Evolutionary conservation across 2,888 invertebrate genomes (phyloP).

Genomic region (Teleogryllus oceanicus): DNA sequence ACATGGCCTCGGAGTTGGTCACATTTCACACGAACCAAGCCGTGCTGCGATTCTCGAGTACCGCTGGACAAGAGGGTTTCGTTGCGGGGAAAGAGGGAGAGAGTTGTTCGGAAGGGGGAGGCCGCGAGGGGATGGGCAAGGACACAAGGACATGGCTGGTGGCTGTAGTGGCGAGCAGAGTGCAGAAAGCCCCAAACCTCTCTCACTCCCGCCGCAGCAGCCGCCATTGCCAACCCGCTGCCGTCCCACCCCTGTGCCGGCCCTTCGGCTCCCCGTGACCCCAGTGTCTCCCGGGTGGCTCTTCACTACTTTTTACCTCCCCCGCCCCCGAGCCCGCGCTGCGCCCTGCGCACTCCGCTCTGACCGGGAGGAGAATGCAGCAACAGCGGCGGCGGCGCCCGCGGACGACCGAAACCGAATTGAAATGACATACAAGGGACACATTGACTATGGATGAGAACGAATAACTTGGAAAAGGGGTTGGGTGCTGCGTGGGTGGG

Average conservation of each 20-base stretch:
- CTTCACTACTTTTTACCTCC: conserved; percentile 5
- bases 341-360: neutral
- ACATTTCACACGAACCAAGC: conserved; percentile 18
- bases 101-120: neutral
- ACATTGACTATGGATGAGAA: conserved; percentile 18
- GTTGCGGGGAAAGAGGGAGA: too few relatives aligned
- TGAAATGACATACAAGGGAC: conserved; percentile 18
- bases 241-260: too few relatives aligned
- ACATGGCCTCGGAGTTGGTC: conserved; percentile 8
- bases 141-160: conserved; percentile 18
- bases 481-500: neutral
- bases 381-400: neutral
- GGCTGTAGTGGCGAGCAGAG: conserved; percentile 10
- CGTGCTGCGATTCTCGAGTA: neutral
- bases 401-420: conserved; percentile 18
- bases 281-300: neutral
- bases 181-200: neutral
- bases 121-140: neutral
- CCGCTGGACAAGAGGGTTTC: neutral
- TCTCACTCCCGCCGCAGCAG: neutral
- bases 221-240: neutral
- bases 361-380: neutral
- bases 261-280: neutral
- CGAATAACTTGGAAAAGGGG: conserved; percentile 1
- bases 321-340: neutral